Base-by-base conservation (phyloP, 1,140 invertebrate genomes). In the Trachymyrmex septentrionalis region DNA sequence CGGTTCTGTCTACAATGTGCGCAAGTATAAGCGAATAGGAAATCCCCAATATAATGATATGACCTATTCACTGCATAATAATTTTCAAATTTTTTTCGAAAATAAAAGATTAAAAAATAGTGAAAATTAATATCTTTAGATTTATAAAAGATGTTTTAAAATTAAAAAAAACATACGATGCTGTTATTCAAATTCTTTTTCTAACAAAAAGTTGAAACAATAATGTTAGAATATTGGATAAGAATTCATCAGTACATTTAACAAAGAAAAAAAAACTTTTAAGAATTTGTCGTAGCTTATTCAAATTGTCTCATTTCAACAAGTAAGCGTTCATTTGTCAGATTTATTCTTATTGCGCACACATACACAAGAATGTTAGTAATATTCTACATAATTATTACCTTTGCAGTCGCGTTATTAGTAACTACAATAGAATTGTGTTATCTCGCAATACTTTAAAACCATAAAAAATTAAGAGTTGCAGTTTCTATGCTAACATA, bases 41-140 rank as follows among this genome's bases (percentile, higher is more conserved):
- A 59, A 86, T 90, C 85, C 88, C 59, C 69, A 61, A 48, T 14
- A 21, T 63, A 50, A 48, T 10, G 9, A 10, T 55, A 14, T 4
- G 7, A 34, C 34, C 7, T 38, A 38, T 50, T 80, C n/a, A 6
- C 14, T 24, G 21, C 0, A 44, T 48, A 30, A 34, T 30, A 77
- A 63, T 77, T 63, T 24, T 50, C 10, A 44, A 61, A 19, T 10
- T 63, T 77, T 48, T n/a, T 77, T 1, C 12, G 0, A 77, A 61
- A 27, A 27, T 24, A 19, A 48, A 44, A 76, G 10, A 44, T 24
- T 1, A 61, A 24, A 34, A 76, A 27, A 38, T 21, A 61, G 19
- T 38, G 34, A 59, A 44, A 44, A 27, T 77, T 27, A 48, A 24
- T 34, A 48, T 69, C 16, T 27, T 72, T 72, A 27, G n/a, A n/a